phyloP scores from a whole-genome alignment of 1,140 invertebrate species.

The Euglossa dilemma region DNA sequence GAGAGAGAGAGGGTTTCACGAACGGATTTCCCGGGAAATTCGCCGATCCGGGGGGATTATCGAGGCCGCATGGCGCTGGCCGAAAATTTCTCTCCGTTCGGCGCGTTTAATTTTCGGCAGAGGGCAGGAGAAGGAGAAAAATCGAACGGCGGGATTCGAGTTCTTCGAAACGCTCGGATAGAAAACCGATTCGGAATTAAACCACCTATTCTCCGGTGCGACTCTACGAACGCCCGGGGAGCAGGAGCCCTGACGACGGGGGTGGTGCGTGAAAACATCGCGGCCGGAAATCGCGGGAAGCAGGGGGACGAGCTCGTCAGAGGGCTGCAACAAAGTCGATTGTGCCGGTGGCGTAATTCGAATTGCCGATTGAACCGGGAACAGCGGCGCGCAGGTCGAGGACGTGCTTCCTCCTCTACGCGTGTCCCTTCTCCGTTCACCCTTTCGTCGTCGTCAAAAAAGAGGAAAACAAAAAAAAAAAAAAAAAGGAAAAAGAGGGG shows the following conservation, averaged over 20 bases:
- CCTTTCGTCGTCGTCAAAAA: too few species aligned
- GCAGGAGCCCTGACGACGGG: neutral
- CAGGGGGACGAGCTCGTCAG: conserved; percentile 5
- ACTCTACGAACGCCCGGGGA: neutral
- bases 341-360: conserved; percentile 24
- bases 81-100: too few species aligned
- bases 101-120: too few species aligned
- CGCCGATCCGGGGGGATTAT: too few species aligned
- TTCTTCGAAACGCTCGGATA: neutral
- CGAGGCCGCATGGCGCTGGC: too few species aligned
- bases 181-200: neutral
- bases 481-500: conserved; percentile 7
- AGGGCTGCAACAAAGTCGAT: conserved; percentile 31
- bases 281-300: neutral
- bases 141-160: neutral
- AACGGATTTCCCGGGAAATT: too few species aligned
- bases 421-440: neutral
- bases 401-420: conserved; percentile 6
- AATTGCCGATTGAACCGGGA: conserved; percentile 39
- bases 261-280: neutral
- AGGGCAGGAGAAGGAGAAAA: too few species aligned
- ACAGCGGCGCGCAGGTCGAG: neutral
- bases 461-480: neutral
- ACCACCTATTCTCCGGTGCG: neutral
- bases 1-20: too few species aligned